Evolutionary conservation across 1,140 invertebrate genomes (phyloP), one percentile per base, ranked within the genome.

Genomic region (Diuraphis noxia): DNA sequence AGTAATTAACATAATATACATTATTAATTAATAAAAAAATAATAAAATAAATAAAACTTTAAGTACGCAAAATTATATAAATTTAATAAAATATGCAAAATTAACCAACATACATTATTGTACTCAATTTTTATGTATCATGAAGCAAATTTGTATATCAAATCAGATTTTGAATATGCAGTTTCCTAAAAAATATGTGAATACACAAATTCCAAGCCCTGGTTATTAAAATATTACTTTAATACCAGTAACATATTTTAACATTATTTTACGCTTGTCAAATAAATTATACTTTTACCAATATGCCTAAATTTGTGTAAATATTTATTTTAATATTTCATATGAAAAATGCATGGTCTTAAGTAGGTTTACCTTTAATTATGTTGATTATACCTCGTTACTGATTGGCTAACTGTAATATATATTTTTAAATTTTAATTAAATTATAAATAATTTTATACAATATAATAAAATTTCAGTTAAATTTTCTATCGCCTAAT

Each of bases 241-340:
- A 46, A 30, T 41, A 41, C 30, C 38, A 41, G 38, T 82, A 82
- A 82, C 81, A 82, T 82, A 82, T 46, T 85, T 84, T 85, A 85
- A 85, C 41, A 43, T 21, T 85, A 85, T 85, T 85, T 85, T 43
- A 85, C 19, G 82, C 40, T 43, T 85, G 46, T 34, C 19, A 34
- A 85, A 85, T 85, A 43, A 40, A 40, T 81, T 81, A n/a, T 19
- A 43, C n/a, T 43, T 72, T n/a, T 72, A 63, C 10, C 30, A 63
- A n/a, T 19, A 85, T 38, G 40, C 21, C 23, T 81, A 40, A 25
- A 81, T 81, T 30, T 21, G n/a, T 85, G 6, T 85, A 85, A 41
- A 82, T 38, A 82, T 82, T 40, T 82, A 13, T 82, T 43, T 43
- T n/a, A 56, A 30, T 84, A 85, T 84, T 84, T 43, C 13, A 17